phyloP scores from a whole-genome alignment of 2,113 vertebrate genomes.

The Tetraodon nigroviridis region DNA sequence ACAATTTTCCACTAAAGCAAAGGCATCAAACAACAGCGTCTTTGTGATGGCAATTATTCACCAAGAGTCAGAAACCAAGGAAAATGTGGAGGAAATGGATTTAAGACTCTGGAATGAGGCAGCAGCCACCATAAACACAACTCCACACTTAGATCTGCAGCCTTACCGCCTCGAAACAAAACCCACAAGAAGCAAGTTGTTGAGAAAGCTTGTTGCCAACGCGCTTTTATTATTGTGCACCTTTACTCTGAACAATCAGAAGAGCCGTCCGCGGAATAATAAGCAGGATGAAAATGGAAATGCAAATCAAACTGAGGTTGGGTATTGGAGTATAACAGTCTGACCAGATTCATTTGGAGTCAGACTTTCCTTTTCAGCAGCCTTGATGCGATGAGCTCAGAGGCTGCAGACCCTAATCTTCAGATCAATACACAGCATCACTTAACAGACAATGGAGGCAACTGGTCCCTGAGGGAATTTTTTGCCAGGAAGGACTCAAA shows the following conservation, averaged over 20 bases:
- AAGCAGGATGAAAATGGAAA: slow-evolving; percentile 1
- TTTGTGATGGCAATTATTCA: too few species aligned
- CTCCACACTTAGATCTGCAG: too few species aligned
- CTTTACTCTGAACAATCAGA: neutral
- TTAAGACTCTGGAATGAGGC: too few species aligned
- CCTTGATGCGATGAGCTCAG: slow-evolving; percentile 6
- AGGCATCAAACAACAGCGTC: too few species aligned
- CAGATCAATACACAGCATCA: slow-evolving; percentile 67
- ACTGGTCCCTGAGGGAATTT: slow-evolving; percentile 39
- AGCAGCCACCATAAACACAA: too few species aligned
- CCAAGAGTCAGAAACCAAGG: too few species aligned
- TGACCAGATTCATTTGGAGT: slow-evolving; percentile 25
- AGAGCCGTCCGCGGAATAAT: neutral
- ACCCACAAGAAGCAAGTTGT: neutral
- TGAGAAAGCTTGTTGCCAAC: neutral
- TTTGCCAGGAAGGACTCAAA: slow-evolving; percentile 67
- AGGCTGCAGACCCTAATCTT: slow-evolving; percentile 42
- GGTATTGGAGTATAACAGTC: slow-evolving; percentile 12
- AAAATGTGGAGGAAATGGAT: too few species aligned
- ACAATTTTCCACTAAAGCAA: too few species aligned
- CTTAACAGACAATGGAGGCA: slow-evolving; percentile 56
- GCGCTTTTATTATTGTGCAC: neutral
- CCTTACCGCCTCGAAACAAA: too few species aligned
- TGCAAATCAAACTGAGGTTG: neutral
- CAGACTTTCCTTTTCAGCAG: slow-evolving; percentile 26